Evolutionary conservation across 2,113 vertebrate species (phyloP).

Genomic region (Baryphthengus martii): DNA sequence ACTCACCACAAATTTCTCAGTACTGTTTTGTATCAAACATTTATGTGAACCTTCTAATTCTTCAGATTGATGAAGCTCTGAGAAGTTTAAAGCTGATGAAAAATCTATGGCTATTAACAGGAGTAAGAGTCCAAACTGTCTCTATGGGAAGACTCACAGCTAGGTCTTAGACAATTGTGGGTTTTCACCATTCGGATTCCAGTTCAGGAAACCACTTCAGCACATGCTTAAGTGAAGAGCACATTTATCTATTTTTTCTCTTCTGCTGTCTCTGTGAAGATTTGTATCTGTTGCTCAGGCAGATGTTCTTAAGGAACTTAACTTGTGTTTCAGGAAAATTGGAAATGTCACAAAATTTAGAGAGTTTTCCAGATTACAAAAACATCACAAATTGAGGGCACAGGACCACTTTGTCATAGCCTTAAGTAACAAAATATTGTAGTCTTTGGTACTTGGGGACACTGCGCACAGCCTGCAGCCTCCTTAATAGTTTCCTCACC

Average conservation of each 20-base stretch:
- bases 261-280: not conserved
- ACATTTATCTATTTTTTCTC: not conserved
- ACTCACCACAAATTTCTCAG: slow-evolving; percentile 33
- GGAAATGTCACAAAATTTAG: not conserved
- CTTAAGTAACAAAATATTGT: not conserved
- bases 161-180: not conserved
- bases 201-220: not conserved
- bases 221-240: not conserved
- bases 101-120: not conserved
- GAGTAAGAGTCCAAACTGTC: not conserved
- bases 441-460: not conserved
- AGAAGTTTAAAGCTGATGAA: not conserved
- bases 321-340: not conserved
- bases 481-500: not conserved
- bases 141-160: not conserved
- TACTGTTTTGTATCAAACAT: slow-evolving; percentile 24
- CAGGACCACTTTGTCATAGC: not conserved
- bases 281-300: not conserved
- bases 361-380: not conserved
- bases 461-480: fast-evolving
- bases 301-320: not conserved
- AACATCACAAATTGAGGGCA: not conserved
- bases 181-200: not conserved
- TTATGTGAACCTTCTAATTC: slow-evolving; percentile 24
- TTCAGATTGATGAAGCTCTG: not conserved